phyloP scores from a whole-genome alignment of 2,797 vertebrate species.

The Paramormyrops hopkinsi region DNA sequence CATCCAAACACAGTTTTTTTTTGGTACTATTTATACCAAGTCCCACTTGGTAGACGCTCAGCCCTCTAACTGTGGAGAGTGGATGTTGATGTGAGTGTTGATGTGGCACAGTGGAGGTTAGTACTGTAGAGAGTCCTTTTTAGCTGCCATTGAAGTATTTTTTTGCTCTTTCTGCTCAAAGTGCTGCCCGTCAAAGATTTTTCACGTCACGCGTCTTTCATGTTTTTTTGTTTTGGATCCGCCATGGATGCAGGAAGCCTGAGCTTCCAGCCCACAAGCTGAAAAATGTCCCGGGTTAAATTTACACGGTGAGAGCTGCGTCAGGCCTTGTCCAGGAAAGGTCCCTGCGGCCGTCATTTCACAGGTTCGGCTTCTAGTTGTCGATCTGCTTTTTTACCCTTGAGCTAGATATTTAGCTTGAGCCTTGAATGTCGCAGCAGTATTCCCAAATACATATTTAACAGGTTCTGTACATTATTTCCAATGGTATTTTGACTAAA shows the following conservation, averaged over 20 bases:
- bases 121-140: background rate
- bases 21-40: constrained; percentile 3
- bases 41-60: background rate
- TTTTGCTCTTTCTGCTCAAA: background rate
- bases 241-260: background rate
- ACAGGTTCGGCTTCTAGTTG: background rate
- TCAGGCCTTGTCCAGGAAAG: background rate
- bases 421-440: background rate
- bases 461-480: background rate
- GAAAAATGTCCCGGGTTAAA: background rate
- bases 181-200: background rate
- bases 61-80: background rate
- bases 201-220: background rate
- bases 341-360: background rate
- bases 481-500: background rate
- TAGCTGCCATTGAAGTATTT: background rate
- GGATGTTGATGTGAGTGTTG: background rate
- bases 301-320: background rate
- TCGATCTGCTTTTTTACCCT: background rate
- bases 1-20: background rate
- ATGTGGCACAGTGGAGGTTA: background rate
- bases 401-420: background rate
- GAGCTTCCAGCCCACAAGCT: background rate
- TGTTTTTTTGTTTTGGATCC: background rate
- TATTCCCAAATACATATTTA: background rate